Percentiles rank a stretch among this genome's conserved stretches.
These are phyloP conservation scores for Artibeus jamaicensis DNA, from an alignment of 2,797 vertebrate species.

Conservation along the genomic window DNA sequence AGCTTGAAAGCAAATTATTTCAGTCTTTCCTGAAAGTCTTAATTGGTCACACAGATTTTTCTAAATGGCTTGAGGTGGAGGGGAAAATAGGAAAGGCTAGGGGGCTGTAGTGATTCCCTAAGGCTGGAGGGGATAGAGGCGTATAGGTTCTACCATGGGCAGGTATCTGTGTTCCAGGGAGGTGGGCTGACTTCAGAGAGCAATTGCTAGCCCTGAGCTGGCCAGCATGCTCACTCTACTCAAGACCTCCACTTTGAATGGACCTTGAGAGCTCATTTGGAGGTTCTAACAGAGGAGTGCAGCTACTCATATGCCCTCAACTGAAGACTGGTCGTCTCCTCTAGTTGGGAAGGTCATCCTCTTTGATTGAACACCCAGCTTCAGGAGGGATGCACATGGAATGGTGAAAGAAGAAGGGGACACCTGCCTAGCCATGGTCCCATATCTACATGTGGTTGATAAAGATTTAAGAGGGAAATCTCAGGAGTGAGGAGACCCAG, in stretches of 20 bases:
- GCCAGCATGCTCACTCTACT: rapidly evolving
- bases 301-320: no score
- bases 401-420: no score
- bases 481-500: no score
- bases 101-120: not conserved
- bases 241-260: not conserved
- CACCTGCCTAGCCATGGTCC: no score
- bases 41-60: not conserved
- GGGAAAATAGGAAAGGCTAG: not conserved
- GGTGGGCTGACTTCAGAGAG: not conserved
- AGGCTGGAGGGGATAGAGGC: not conserved
- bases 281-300: no score
- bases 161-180: not conserved
- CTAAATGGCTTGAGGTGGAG: not conserved
- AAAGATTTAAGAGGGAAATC: no score
- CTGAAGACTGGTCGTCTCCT: no score
- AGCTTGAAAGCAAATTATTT: not conserved
- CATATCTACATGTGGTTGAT: no score
- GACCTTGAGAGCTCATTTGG: no score
- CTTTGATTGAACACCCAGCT: no score
- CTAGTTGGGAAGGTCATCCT: no score
- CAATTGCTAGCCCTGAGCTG: not conserved
- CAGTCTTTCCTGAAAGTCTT: not conserved
- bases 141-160: not conserved
- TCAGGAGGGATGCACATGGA: no score